phyloP scores from a whole-genome alignment of 2,113 vertebrate genomes.

The Felis chaus region DNA sequence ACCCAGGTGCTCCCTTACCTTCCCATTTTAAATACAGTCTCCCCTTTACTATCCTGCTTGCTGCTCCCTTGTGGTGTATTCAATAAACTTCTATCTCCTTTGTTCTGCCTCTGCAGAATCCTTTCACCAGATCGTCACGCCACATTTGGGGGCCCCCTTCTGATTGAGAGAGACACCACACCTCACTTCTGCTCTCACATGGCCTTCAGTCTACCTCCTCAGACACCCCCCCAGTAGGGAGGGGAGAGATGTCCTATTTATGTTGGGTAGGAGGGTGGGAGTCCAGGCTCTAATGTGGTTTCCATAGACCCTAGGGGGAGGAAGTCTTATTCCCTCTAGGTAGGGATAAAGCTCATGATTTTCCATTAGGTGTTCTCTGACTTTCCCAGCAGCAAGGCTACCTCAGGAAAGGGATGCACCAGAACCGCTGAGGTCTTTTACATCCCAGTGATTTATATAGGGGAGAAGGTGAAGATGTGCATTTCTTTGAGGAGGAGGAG shows the following conservation, averaged over 20 bases:
- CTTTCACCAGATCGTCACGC: not conserved
- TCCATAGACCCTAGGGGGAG: not conserved
- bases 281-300: not conserved
- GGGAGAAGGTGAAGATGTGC: not conserved
- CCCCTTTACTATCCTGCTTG: not conserved
- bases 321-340: not conserved
- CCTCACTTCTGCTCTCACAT: not conserved
- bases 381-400: not conserved
- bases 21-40: not conserved
- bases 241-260: not conserved
- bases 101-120: not conserved
- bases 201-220: not conserved
- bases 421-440: constrained; percentile 3
- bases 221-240: not conserved
- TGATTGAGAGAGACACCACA: not conserved
- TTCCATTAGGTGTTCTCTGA: not conserved
- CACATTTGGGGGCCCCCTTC: not conserved
- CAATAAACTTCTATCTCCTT: not conserved
- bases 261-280: not conserved
- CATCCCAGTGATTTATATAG: not conserved
- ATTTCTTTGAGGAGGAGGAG: constrained; percentile 32
- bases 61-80: not conserved
- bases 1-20: not conserved
- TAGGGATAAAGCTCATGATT: not conserved
- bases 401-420: not conserved